phyloP scores from a whole-genome alignment of 2,113 vertebrate genomes.

The Conger conger region DNA sequence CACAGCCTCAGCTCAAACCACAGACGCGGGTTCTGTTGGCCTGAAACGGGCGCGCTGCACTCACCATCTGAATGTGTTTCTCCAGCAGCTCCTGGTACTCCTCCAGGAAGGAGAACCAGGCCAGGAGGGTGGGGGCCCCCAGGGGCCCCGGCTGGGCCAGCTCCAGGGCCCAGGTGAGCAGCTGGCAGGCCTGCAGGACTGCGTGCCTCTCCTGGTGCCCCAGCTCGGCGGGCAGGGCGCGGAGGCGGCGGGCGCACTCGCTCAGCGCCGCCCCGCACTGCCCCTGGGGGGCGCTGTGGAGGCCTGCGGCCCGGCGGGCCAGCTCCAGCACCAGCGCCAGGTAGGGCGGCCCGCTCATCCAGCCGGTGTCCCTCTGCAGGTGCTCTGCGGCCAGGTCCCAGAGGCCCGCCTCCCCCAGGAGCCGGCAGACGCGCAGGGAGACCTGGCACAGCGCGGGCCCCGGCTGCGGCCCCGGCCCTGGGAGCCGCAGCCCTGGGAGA shows the following conservation, averaged over 20 bases:
- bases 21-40: too few relatives aligned
- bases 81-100: slow-evolving; percentile 62
- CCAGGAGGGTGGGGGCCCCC: slow-evolving; percentile 53
- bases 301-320: slow-evolving; percentile 53
- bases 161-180: slow-evolving; percentile 68
- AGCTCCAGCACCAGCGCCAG: slow-evolving; percentile 47
- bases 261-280: slow-evolving; percentile 44
- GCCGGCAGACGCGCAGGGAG: slow-evolving; percentile 61
- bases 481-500: slow-evolving; percentile 31
- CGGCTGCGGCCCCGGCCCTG: neutral
- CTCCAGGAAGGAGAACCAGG: slow-evolving; percentile 72
- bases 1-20: too few relatives aligned
- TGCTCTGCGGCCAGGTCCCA: slow-evolving; percentile 51
- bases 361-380: slow-evolving; percentile 35
- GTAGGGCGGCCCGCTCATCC: slow-evolving; percentile 26
- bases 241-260: slow-evolving; percentile 59
- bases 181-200: slow-evolving; percentile 72
- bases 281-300: slow-evolving; percentile 44
- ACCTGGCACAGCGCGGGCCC: slow-evolving; percentile 66
- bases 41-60: slow-evolving; percentile 9
- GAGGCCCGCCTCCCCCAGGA: slow-evolving; percentile 67
- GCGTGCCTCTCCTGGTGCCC: slow-evolving; percentile 50
- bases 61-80: slow-evolving; percentile 59
- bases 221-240: slow-evolving; percentile 47
- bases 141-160: slow-evolving; percentile 41